Conservation (phyloP, 2,888 invertebrate species). For the Thymelicus lineola region DNA sequence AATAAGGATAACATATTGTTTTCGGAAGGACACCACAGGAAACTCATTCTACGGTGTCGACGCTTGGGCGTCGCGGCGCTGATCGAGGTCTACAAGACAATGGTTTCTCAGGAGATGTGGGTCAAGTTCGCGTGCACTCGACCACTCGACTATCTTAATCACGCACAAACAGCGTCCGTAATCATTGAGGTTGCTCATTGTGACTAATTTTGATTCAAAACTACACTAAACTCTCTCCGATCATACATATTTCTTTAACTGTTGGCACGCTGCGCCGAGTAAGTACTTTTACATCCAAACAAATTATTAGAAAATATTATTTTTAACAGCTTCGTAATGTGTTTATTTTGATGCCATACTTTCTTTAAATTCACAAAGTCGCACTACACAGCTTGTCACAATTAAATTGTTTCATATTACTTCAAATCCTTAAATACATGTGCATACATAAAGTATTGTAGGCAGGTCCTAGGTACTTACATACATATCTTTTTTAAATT, state of each 20-base stretch:
- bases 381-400: too few relatives aligned
- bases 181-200: constrained; percentile 13
- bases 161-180: constrained; percentile 52
- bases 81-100: constrained; percentile 75
- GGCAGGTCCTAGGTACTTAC: too few relatives aligned
- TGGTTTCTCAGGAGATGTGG: constrained; percentile 72
- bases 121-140: constrained; percentile 75
- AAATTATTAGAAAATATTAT: too few relatives aligned
- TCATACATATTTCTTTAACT: not conserved
- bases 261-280: not conserved
- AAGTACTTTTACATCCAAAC: too few relatives aligned
- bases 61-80: constrained; percentile 45
- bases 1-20: constrained; percentile 48
- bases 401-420: too few relatives aligned
- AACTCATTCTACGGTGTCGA: constrained; percentile 51
- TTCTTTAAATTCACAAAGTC: too few relatives aligned
- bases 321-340: too few relatives aligned
- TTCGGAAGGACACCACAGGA: constrained; percentile 42
- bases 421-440: too few relatives aligned
- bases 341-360: too few relatives aligned
- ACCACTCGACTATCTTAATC: constrained; percentile 58
- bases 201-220: constrained; percentile 21
- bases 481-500: too few relatives aligned
- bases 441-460: too few relatives aligned
- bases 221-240: constrained; percentile 1